A percentile compares a stretch with the other conserved stretches of the same genome.
Evolutionary conservation across 37 sponge, comb jelly and placozoan species (phyloP).

Genomic region (Ianthella basta): DNA sequence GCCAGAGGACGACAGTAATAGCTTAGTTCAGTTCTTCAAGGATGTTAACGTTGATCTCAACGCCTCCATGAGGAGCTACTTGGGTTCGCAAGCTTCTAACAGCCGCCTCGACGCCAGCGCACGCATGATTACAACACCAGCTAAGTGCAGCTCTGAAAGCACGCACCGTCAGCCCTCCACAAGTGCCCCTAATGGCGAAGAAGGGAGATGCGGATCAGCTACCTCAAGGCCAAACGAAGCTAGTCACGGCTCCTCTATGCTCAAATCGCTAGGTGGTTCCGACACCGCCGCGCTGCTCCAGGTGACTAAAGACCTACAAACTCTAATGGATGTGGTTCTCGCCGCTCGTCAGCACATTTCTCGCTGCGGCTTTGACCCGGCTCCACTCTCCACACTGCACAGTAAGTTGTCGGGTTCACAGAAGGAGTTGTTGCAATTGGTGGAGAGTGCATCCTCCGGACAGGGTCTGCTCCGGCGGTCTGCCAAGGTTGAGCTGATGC

Average conservation of each 20-base stretch:
- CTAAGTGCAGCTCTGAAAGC: no score
- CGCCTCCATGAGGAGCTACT: slow-evolving; percentile 6
- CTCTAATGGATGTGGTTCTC: neutral
- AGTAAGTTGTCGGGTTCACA: neutral
- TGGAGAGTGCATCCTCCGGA: neutral
- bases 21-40: slow-evolving; percentile 6
- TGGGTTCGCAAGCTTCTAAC: neutral
- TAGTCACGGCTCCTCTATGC: neutral
- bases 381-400: slow-evolving; percentile 1
- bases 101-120: neutral
- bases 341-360: neutral
- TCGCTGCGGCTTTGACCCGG: neutral
- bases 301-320: neutral
- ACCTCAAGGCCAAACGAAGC: neutral
- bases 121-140: neutral
- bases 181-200: neutral
- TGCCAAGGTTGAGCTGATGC: neutral
- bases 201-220: neutral
- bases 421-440: neutral
- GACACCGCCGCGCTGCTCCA: neutral
- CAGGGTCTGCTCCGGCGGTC: slow-evolving; percentile 1
- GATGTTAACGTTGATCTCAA: slow-evolving; percentile 3
- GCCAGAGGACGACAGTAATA: neutral
- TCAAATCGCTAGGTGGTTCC: neutral
- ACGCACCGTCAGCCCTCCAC: no score